A percentile compares a stretch with the other conserved stretches of the same genome.
These are phyloP conservation scores for Pseudomyrmex flavicornis DNA, from an alignment of 1,140 invertebrate genomes.

Conservation along the genomic window DNA sequence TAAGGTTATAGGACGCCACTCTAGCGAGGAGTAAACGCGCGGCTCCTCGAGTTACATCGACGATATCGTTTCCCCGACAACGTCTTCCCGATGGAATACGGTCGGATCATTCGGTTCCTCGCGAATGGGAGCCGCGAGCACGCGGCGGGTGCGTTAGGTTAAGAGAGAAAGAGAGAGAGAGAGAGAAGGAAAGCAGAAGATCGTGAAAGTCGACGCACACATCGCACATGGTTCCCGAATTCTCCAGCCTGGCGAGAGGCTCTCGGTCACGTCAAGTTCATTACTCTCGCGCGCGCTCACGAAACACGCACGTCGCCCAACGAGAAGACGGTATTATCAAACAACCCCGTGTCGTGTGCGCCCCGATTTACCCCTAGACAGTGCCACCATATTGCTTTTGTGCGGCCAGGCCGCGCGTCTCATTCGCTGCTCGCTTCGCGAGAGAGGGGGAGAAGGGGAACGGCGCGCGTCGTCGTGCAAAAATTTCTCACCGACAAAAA, in stretches of 20 bases:
- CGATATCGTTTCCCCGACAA: neutral
- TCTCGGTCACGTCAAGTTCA: constrained; percentile 80
- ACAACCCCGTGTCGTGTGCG: constrained; percentile 68
- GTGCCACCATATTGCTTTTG: constrained; percentile 81
- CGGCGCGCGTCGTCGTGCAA: no score
- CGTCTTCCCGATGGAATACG: no score
- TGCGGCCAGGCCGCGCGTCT: constrained; percentile 61
- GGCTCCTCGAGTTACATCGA: neutral
- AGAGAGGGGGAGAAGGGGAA: constrained; percentile 20
- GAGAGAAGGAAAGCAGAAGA: constrained; percentile 88
- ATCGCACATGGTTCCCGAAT: constrained; percentile 89
- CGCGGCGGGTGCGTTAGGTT: constrained; percentile 56
- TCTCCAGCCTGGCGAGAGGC: constrained; percentile 77
- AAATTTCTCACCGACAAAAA: no score
- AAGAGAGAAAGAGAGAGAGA: constrained; percentile 32
- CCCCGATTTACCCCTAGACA: constrained; percentile 68
- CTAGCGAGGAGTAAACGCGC: no score
- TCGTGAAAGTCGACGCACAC: constrained; percentile 92
- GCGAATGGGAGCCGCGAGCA: no score
- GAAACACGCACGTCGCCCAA: constrained; percentile 66
- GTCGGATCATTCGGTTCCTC: no score
- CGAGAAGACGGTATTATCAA: constrained; percentile 79
- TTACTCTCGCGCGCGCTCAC: constrained; percentile 72
- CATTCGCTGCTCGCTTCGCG: constrained; percentile 70
- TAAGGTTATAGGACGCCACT: constrained; percentile 39